These are phyloP conservation scores for Steinernema scapterisci DNA, from an alignment of 2,888 invertebrate genomes.

Conservation along the genomic window DNA sequence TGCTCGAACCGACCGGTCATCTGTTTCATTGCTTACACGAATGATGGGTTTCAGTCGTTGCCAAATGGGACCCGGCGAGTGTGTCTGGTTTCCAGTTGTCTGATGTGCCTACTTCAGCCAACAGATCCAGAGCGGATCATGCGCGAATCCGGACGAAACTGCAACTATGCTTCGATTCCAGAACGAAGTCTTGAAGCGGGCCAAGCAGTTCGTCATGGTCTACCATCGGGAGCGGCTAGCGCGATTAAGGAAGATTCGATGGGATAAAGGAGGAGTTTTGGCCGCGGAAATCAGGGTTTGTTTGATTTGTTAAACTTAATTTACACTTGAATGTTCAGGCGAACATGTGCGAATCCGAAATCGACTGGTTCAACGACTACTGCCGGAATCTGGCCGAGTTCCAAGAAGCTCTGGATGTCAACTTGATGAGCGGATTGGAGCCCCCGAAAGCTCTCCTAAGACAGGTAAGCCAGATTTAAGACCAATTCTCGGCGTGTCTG, in stretches of 20 bases:
- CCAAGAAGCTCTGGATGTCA: constrained; percentile 71
- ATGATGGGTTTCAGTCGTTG: too few relatives aligned
- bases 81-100: too few relatives aligned
- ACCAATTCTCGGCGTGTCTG: too few relatives aligned
- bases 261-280: constrained; percentile 92
- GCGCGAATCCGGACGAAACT: constrained; percentile 13
- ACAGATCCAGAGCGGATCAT: constrained; percentile 7
- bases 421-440: constrained; percentile 83
- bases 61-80: too few relatives aligned
- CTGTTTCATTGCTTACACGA: too few relatives aligned
- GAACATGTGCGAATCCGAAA: constrained; percentile 60
- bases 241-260: constrained; percentile 83
- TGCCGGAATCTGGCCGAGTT: constrained; percentile 64
- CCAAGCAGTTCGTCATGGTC: background rate
- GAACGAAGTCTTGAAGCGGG: constrained; percentile 3
- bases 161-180: background rate
- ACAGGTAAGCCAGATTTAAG: constrained; percentile 43
- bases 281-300: constrained; percentile 79
- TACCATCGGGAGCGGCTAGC: constrained; percentile 75
- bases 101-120: too few relatives aligned
- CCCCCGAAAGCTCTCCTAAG: constrained; percentile 72
- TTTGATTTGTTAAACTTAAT: background rate
- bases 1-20: too few relatives aligned
- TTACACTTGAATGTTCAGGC: constrained; percentile 41
- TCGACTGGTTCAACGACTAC: constrained; percentile 86